Evolutionary conservation across 2,888 invertebrate genomes (phyloP), one percentile per base, ranked within the genome.

Genomic region (Odiellus spinosus): DNA sequence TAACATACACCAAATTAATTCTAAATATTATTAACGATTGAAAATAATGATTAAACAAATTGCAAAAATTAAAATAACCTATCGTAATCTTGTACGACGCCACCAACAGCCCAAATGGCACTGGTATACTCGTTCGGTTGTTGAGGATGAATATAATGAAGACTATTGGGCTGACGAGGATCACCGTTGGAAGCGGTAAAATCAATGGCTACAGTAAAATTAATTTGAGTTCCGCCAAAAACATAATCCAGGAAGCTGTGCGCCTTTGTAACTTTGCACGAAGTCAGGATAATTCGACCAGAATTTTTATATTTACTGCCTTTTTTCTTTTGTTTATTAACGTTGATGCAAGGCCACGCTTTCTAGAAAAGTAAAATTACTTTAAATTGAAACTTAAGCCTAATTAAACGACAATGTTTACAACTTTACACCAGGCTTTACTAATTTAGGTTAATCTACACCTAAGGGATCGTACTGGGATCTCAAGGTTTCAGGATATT

Each of bases 131-230:
- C 64, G 56, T 69, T 69, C 11, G 59, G 58, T 38, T 48, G 49
- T 8, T 50, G 53, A 32, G 56, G 49, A 39, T 59, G 54, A 14
- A 64, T 57, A 58, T 65, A 70, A 58, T 73, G 73, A 10, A 73
- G 62, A 3, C 66, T 67, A 14, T 58, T 57, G 10, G 64, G 61
- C 45, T 59, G 56, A 42, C 57, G 56, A 17, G 68, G 68, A 51
- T 67, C 64, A 14, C 69, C 69, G 59, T 68, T 68, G 20, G 67
- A 67, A 17, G 63, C 67, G 49, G 70, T 70, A 53, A 70, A 70
- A 56, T 70, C 70, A 49, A 70, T 67, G 19, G 67, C 67, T 50
- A 70, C 62, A 12, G 38, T 38, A 14, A 38, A 38, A 18, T 38
- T 38, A 12, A 38, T 38, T 18, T 38, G 38, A n/a, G 38, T 38